Evolutionary conservation across 1,140 invertebrate genomes (phyloP).

Genomic region (Lepidotrigona ventralis): DNA sequence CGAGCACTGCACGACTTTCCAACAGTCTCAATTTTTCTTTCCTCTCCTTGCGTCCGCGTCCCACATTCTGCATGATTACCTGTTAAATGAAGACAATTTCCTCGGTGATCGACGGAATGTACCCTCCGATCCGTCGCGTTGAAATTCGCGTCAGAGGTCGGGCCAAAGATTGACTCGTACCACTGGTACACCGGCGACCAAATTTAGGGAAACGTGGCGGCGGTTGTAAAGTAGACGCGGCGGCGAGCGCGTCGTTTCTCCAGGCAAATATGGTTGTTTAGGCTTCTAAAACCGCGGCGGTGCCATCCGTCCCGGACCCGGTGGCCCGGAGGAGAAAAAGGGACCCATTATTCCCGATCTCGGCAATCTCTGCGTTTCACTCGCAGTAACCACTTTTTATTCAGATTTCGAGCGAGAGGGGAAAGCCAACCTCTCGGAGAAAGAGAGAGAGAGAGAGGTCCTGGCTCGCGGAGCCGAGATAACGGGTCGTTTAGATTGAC

Average conservation of each 20-base stretch:
- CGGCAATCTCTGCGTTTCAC: conserved; percentile 52
- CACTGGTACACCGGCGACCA: background rate
- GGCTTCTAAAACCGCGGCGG: conserved; percentile 39
- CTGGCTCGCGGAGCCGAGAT: conserved; percentile 67
- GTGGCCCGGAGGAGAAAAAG: conserved; percentile 43
- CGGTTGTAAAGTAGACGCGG: conserved; percentile 33
- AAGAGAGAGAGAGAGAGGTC: conserved; percentile 1
- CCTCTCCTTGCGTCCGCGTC: background rate
- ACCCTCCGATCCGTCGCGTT: no score
- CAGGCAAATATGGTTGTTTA: conserved; percentile 58
- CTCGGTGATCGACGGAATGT: no score
- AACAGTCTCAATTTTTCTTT: background rate
- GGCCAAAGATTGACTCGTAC: background rate
- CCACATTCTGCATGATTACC: no score
- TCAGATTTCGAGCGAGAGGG: conserved; percentile 62
- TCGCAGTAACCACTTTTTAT: conserved; percentile 62
- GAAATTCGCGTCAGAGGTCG: background rate
- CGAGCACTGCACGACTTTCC: no score
- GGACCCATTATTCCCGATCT: conserved; percentile 45
- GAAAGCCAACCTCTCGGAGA: conserved; percentile 11
- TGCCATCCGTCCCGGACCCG: conserved; percentile 43
- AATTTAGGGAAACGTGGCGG: conserved; percentile 25
- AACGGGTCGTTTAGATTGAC: conserved; percentile 79
- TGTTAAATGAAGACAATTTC: no score
- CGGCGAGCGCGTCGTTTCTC: conserved; percentile 55